Conservation (phyloP, 2,113 vertebrate species). For the Melanostigma gelatinosum region DNA sequence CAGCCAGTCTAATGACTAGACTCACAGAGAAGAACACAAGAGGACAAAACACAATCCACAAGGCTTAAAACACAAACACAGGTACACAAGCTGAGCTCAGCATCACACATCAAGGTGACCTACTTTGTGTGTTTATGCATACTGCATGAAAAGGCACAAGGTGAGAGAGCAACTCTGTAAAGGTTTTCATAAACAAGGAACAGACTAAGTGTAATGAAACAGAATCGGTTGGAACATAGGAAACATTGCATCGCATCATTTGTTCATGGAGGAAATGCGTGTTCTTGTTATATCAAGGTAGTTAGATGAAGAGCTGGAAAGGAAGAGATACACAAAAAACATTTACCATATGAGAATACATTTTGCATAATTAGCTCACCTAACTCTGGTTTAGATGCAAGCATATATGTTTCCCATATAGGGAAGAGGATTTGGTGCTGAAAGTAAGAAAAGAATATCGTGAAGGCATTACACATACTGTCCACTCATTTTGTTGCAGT, state of each 20-base stretch:
- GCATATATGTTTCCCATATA: not conserved
- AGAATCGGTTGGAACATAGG: slow-evolving; percentile 22
- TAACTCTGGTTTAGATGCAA: not conserved
- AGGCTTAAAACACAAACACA: slow-evolving; percentile 17
- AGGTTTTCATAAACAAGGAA: slow-evolving; percentile 14
- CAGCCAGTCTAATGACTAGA: slow-evolving; percentile 49
- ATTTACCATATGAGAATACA: not conserved
- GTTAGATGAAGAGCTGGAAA: not conserved
- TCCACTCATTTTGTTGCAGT: not conserved
- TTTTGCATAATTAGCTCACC: not conserved
- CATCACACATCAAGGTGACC: slow-evolving; percentile 71
- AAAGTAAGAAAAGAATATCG: not conserved
- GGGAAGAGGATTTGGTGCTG: not conserved
- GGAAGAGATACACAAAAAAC: not conserved
- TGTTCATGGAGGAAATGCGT: slow-evolving; percentile 16
- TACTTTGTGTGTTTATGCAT: slow-evolving; percentile 54
- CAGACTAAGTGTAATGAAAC: slow-evolving; percentile 8
- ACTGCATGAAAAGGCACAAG: slow-evolving; percentile 25
- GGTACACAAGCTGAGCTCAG: slow-evolving; percentile 55
- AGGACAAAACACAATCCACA: slow-evolving; percentile 50
- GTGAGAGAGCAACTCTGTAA: slow-evolving; percentile 42
- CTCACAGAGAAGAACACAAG: slow-evolving; percentile 26
- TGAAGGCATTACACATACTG: not conserved
- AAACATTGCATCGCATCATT: slow-evolving; percentile 11
- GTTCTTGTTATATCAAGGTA: not conserved